Conservation (phyloP, 2,113 vertebrate species). For the Motacilla tschutschensis region DNA sequence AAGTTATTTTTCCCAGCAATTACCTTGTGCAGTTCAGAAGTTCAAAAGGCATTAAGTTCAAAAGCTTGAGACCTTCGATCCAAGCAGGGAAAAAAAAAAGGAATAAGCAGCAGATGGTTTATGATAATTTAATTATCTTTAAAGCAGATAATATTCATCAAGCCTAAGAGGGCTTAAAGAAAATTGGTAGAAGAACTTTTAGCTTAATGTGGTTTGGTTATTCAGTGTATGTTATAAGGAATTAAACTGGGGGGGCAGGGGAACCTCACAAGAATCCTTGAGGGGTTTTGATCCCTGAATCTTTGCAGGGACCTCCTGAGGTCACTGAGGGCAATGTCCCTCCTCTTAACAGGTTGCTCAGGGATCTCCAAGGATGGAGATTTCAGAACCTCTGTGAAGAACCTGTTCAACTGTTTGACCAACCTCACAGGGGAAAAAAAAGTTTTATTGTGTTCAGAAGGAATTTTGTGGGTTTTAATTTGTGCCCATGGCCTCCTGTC, state of each 20-base stretch:
- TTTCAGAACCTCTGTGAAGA: background rate
- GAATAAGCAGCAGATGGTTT: background rate
- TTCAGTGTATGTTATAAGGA: background rate
- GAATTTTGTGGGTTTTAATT: background rate
- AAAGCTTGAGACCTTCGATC: background rate
- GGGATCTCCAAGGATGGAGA: background rate
- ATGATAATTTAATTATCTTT: constrained; percentile 14
- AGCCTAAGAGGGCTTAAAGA: background rate
- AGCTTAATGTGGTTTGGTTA: background rate
- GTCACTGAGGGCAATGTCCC: background rate
- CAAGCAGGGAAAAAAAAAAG: background rate
- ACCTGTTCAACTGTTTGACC: background rate
- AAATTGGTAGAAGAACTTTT: background rate
- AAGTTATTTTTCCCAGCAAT: constrained; percentile 11
- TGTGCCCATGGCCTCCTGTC: background rate
- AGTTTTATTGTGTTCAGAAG: background rate
- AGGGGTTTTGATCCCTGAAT: background rate
- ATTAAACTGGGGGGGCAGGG: background rate
- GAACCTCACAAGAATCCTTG: background rate
- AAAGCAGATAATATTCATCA: background rate
- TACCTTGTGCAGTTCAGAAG: constrained; percentile 1
- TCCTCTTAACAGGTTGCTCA: background rate
- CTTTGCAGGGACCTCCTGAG: background rate
- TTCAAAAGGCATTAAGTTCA: constrained; percentile 42
- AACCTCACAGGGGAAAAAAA: background rate